Evolutionary conservation across 2,113 vertebrate genomes (phyloP).

Genomic region (Sinocyclocheilus rhinocerous): DNA sequence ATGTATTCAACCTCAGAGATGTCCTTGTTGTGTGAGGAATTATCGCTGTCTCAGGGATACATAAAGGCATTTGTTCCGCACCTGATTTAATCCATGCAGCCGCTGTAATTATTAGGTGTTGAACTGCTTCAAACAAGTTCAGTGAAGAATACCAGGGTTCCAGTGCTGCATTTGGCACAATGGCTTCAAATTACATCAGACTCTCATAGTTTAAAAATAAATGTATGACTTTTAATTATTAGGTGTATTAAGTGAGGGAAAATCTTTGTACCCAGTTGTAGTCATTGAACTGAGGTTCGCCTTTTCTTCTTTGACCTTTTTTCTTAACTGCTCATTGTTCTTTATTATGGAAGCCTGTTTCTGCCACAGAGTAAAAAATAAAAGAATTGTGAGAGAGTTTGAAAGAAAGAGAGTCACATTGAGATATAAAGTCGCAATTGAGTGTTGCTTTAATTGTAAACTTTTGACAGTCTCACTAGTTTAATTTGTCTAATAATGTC

Average conservation of each 20-base stretch:
- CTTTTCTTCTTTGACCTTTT: slow-evolving; percentile 7
- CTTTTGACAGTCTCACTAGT: too few species aligned
- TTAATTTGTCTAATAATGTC: too few species aligned
- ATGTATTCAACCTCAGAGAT: slow-evolving; percentile 38
- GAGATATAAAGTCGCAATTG: background rate
- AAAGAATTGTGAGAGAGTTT: background rate
- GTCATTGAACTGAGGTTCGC: background rate
- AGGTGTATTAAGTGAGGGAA: background rate
- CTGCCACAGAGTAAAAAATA: background rate
- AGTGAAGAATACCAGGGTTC: slow-evolving; percentile 10
- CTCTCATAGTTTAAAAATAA: slow-evolving; percentile 7
- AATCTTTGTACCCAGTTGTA: background rate
- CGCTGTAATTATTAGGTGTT: slow-evolving; percentile 35
- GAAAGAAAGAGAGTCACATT: background rate
- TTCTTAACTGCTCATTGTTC: background rate
- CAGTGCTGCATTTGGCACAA: slow-evolving; percentile 3
- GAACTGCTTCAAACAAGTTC: slow-evolving; percentile 30
- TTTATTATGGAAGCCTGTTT: background rate
- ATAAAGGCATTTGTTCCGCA: slow-evolving; percentile 20
- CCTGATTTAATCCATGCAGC: slow-evolving; percentile 23
- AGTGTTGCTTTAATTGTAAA: background rate
- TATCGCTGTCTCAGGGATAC: slow-evolving; percentile 28
- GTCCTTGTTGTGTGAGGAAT: slow-evolving; percentile 29
- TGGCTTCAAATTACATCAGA: slow-evolving; percentile 19
- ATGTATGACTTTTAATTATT: slow-evolving; percentile 23